Evolutionary conservation across 2,113 vertebrate species (phyloP).

Genomic region (Dissostichus mawsoni): DNA sequence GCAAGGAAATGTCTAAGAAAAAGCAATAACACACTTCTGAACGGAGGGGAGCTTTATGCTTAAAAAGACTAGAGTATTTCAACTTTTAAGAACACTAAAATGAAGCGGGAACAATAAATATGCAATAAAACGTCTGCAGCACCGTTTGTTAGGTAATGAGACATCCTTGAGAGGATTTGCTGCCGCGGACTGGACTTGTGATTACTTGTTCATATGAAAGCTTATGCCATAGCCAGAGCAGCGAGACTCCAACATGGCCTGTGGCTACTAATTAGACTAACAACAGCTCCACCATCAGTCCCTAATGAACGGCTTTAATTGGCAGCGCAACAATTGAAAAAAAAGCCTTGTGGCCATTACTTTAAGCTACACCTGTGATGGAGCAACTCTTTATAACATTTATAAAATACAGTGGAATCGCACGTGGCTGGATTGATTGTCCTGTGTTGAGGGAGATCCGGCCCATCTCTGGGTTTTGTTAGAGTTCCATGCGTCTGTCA

Average conservation of each 20-base stretch:
- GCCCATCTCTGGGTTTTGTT: slow-evolving; percentile 12
- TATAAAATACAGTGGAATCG: slow-evolving; percentile 5
- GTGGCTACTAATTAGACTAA: slow-evolving; percentile 73
- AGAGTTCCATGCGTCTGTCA: slow-evolving; percentile 38
- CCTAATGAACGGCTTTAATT: slow-evolving; percentile 75
- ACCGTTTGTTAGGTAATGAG: slow-evolving; percentile 34
- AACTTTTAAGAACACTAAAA: slow-evolving; percentile 4
- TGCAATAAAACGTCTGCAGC: not conserved
- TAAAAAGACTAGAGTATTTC: not conserved
- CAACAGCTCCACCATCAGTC: slow-evolving; percentile 58
- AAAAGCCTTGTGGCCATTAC: slow-evolving; percentile 44
- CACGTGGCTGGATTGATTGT: slow-evolving; percentile 5
- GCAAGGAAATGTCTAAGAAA: not conserved
- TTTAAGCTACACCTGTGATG: slow-evolving; percentile 51
- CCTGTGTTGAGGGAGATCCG: not conserved
- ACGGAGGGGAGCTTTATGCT: not conserved
- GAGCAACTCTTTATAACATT: slow-evolving; percentile 2
- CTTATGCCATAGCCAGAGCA: slow-evolving; percentile 33
- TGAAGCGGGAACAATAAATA: slow-evolving; percentile 11
- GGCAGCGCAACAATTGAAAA: slow-evolving; percentile 59
- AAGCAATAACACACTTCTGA: not conserved
- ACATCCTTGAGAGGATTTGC: slow-evolving; percentile 56
- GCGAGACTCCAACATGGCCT: slow-evolving; percentile 53
- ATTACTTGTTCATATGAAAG: slow-evolving; percentile 67
- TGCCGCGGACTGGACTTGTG: slow-evolving; percentile 54